Base-by-base conservation (phyloP, 2,888 invertebrate genomes). In the Amphimallon solstitiale region DNA sequence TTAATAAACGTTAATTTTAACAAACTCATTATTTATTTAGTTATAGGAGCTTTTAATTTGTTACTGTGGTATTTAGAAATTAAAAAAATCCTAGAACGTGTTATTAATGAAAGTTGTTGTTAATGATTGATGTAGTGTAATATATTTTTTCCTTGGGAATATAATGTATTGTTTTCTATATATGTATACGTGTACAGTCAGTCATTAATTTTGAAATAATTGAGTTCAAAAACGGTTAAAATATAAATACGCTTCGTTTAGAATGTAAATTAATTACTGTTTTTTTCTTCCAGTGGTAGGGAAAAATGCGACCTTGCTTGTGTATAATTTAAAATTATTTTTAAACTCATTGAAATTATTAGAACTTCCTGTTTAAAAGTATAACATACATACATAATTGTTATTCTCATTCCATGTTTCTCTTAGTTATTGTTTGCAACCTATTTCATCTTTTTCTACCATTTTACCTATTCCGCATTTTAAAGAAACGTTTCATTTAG, bases 71-170 rank as follows among this genome's bases (percentile, higher is more conserved):
- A 59, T 59, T 59, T 59, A 54, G 54, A 51, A 51, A 37, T 34
- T 51, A 17, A 29, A 23, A 14, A 56, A 56, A 17, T n/a, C n/a
- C n/a, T n/a, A 51, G 35, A 51, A 51, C 15, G 23, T 17, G 43
- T 45, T 45, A 45, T 45, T 59, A 59, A 59, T 17, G 43, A 59
- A 43, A 15, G 19, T 59, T 29, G 23, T 4, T 10, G 10, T 43
- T 49, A 49, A 49, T 59, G 21, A 59, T 59, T 59, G 43, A 59
- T 59, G 52, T 59, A 29, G 43, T 59, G 56, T 59, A 59, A 59
- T 59, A 45, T 29, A 19, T 38, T 19, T 59, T 43, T 23, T 59
- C 10, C 10, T 29, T 14, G 38, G 56, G 40, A 59, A 43, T 43
- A 59, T 59, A 59, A 59, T 43, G 29, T 29, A 29, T 29, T 29